phyloP scores from a whole-genome alignment of 2,888 invertebrate genomes.

The Megalurothrips usitatus region DNA sequence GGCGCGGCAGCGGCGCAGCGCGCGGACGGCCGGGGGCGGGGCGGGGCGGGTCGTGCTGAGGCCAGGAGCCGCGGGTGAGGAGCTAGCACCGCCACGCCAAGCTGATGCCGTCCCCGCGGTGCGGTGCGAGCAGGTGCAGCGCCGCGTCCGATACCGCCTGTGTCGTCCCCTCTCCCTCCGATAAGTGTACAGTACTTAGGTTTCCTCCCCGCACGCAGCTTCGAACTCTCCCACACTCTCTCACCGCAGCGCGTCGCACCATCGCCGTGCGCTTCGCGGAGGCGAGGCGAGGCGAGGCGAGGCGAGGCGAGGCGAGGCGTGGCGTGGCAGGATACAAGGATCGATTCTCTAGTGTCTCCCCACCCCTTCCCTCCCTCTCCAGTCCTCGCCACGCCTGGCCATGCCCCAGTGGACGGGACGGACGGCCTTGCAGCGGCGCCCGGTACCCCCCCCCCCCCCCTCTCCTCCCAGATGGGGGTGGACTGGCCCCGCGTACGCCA shows the following conservation, averaged over 20 bases:
- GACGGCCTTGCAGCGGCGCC: background rate
- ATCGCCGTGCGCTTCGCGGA: background rate
- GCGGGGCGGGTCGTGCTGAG: background rate
- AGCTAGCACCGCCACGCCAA: no score
- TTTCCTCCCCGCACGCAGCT: no score
- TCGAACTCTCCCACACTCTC: no score
- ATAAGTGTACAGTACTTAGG: no score
- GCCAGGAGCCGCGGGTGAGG: background rate
- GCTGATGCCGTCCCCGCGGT: background rate
- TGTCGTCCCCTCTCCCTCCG: no score
- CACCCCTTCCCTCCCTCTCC: background rate
- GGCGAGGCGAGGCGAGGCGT: background rate
- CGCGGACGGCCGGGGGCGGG: background rate
- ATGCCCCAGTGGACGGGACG: background rate
- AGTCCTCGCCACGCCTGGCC: background rate
- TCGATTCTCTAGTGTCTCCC: background rate
- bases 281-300: background rate
- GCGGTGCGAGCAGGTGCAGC: background rate
- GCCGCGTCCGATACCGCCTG: no score
- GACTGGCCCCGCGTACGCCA: no score
- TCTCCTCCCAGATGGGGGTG: no score
- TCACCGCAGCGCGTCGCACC: background rate
- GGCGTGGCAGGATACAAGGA: background rate
- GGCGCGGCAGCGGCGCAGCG: background rate
- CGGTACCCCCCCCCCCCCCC: no score